Conservation (phyloP, 2,888 invertebrate genomes). For the Phaedon cochleariae region DNA sequence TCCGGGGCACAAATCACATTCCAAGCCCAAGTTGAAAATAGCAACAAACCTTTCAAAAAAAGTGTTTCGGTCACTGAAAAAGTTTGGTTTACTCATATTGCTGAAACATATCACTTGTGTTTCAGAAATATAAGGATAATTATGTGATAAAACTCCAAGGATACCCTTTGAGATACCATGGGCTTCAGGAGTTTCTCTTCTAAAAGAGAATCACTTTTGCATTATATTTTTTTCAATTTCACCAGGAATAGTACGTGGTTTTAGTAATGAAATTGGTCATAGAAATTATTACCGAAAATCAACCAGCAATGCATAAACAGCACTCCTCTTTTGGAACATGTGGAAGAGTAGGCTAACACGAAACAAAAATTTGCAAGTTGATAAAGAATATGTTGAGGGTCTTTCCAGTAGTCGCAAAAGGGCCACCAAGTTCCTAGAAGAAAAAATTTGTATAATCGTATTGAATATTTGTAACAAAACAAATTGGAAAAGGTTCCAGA, state of each 20-base stretch:
- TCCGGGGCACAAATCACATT: conserved; percentile 87
- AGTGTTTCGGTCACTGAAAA: neutral
- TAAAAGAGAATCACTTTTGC: too few relatives aligned
- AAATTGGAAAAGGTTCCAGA: too few relatives aligned
- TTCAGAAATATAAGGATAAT: too few relatives aligned
- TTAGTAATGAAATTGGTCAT: neutral
- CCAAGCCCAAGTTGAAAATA: conserved; percentile 91
- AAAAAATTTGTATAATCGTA: neutral
- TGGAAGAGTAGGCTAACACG: conserved; percentile 81
- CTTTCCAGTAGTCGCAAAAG: conserved; percentile 78
- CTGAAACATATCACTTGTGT: too few relatives aligned
- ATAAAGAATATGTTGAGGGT: conserved; percentile 77
- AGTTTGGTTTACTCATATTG: neutral
- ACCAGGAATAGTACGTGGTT: too few relatives aligned
- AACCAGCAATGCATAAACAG: conserved; percentile 84
- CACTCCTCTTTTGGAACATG: conserved; percentile 80
- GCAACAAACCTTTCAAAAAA: conserved; percentile 77
- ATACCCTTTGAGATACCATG: too few relatives aligned
- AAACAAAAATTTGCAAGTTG: conserved; percentile 83
- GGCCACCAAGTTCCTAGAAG: conserved; percentile 70
- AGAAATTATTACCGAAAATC: conserved; percentile 72
- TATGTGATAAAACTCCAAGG: too few relatives aligned
- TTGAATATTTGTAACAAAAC: neutral
- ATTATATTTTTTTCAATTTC: too few relatives aligned
- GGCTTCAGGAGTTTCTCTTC: too few relatives aligned